Evolutionary conservation across 2,888 invertebrate genomes (phyloP).

Genomic region (Andrena trimmerana): DNA sequence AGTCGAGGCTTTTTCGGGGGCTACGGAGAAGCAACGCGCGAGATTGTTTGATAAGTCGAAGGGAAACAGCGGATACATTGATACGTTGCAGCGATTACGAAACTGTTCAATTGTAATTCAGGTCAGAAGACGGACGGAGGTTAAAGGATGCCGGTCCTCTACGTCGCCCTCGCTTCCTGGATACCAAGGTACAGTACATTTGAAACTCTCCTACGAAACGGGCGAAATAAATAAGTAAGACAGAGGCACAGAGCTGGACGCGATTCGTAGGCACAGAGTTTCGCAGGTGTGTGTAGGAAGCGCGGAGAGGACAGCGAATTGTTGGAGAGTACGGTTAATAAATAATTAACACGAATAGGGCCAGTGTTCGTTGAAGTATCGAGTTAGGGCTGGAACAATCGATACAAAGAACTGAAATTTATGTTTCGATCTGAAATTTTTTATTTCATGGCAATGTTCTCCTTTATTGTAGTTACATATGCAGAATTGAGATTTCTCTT

Average conservation of each 20-base stretch:
- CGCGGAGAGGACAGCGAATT: no score
- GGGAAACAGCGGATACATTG: conserved; percentile 20
- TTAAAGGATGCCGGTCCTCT: conserved; percentile 88
- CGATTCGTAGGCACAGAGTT: background rate
- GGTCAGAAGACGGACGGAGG: conserved; percentile 66
- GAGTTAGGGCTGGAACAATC: no score
- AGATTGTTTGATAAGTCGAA: conserved; percentile 15
- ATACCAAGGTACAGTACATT: conserved; percentile 88
- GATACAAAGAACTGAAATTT: no score
- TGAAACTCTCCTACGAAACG: conserved; percentile 26
- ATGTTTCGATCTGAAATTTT: no score
- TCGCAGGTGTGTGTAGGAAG: background rate
- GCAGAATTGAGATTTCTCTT: no score
- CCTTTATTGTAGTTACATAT: no score
- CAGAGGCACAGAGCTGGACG: background rate
- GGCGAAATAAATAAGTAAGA: background rate
- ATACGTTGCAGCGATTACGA: conserved; percentile 49
- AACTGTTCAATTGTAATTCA: conserved; percentile 66
- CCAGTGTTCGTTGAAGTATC: no score
- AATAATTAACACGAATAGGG: no score
- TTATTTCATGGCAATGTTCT: no score
- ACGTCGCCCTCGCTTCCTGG: conserved; percentile 91
- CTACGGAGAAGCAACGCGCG: background rate
- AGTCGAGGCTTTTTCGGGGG: background rate
- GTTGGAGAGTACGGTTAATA: no score